Base-by-base conservation (phyloP, 2,797 vertebrate genomes). In the Vireo griseus region DNA sequence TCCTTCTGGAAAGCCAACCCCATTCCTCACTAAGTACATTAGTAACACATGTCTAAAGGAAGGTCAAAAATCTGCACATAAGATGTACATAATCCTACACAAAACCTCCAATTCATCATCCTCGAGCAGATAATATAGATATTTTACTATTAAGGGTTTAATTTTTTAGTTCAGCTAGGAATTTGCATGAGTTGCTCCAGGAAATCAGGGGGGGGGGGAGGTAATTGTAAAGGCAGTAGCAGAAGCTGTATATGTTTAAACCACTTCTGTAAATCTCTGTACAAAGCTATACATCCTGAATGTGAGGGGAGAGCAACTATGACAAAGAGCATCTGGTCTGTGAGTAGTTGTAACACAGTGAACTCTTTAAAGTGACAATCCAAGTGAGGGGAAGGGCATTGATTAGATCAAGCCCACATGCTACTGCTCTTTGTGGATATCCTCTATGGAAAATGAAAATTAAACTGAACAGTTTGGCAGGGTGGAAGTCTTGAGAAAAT, bases 41-140 rank as follows among this genome's bases (percentile, higher is more conserved):
- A 92, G 51, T 63, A 95, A 74, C 52, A 73, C 24, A 55, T 73
- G 84, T 59, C 74, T 82, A 82, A 86, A 90, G 67, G 50, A 76
- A 92, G 77, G 59, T 88, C 80, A 92, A 93, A 92, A 80, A 92
- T 82, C 86, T 96, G 86, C 78, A 67, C 26, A 33, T 67, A 85
- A 88, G 88, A 91, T 71, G 65, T 74, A 79, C 67, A 68, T 82
- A 87, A 89, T 89, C 84, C 42, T 65, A 63, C 13, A 58, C 52
- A 85, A 82, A 95, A 7, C 71, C 72, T 81, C n/a, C 26, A 50
- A 79, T 86, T 81, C 61, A 87, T 94, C 86, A 91, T 73, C 48
- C 25, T 82, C 26, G 13, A 33, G 31, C 33, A 95, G 72, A 84
- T 75, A 88, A 84, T 92, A 80, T 2, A 82, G 79, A 55, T 85